Evolutionary conservation across 2,888 invertebrate genomes (phyloP).

Genomic region (Mystacides longicornis): DNA sequence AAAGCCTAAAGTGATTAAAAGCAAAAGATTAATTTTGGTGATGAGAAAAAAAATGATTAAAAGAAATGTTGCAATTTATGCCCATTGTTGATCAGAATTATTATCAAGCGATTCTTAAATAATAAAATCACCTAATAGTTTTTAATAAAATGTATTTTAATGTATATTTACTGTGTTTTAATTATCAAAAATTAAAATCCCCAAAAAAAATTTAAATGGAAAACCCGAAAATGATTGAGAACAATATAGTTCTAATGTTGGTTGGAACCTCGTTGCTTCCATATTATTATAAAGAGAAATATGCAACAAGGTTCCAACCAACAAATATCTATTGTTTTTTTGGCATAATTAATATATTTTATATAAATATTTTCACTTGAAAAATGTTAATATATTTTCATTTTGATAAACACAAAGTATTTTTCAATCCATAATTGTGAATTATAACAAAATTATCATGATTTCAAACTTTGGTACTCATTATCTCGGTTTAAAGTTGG

Average conservation of each 20-base stretch:
- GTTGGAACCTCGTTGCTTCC: no score
- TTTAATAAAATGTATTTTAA: background rate
- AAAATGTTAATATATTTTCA: background rate
- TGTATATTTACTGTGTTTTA: background rate
- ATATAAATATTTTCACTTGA: background rate
- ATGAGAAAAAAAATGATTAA: background rate
- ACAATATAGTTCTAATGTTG: background rate
- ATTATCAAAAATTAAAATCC: background rate
- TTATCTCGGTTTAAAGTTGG: no score
- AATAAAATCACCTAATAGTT: background rate
- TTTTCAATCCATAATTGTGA: background rate
- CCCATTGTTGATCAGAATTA: background rate
- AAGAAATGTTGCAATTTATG: background rate
- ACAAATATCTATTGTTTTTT: no score
- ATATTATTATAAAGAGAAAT: no score
- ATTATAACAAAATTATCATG: background rate
- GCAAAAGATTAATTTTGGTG: background rate
- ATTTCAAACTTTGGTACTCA: no score
- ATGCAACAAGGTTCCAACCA: no score
- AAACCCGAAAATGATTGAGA: background rate
- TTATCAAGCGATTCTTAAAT: background rate
- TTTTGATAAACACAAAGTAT: no score
- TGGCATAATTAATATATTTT: background rate
- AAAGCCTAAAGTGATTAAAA: background rate
- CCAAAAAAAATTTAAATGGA: background rate